phyloP scores from a whole-genome alignment of 2,888 invertebrate species.

The Noctua pronuba region DNA sequence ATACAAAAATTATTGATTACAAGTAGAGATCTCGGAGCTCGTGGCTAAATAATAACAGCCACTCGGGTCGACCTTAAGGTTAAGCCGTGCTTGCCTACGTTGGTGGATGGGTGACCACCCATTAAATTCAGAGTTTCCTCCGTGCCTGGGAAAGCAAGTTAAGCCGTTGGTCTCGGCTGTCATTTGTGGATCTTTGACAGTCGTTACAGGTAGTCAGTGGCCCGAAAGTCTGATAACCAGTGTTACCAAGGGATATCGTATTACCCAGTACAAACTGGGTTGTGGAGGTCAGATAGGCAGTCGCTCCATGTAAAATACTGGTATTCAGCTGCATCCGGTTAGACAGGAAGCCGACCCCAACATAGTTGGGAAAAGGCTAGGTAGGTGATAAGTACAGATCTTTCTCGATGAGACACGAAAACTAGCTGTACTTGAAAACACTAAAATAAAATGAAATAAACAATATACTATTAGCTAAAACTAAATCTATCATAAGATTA shows the following conservation, averaged over 20 bases:
- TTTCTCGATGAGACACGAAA: slow-evolving; percentile 30
- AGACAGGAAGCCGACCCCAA: not conserved
- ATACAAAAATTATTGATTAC: slow-evolving; percentile 18
- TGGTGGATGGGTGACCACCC: not conserved
- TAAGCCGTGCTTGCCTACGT: not conserved
- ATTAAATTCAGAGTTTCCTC: no score
- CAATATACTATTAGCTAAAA: slow-evolving; percentile 54
- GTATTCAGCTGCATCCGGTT: not conserved
- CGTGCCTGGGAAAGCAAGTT: no score
- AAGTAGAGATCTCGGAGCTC: slow-evolving; percentile 27
- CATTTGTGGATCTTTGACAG: no score
- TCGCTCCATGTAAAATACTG: not conserved
- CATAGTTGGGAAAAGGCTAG: not conserved
- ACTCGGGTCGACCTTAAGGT: not conserved
- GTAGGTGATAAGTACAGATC: slow-evolving; percentile 34
- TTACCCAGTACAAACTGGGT: not conserved
- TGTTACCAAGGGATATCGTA: not conserved
- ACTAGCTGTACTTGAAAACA: slow-evolving; percentile 43
- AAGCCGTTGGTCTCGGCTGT: no score
- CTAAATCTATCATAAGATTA: slow-evolving; percentile 62
- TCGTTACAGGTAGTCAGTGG: no score
- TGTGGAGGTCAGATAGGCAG: not conserved
- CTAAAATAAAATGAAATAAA: slow-evolving; percentile 50
- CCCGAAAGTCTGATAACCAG: not conserved
- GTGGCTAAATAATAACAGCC: not conserved